Percentiles rank a stretch among this genome's conserved stretches.
Evolutionary conservation across 2,888 invertebrate genomes (phyloP).

Genomic region (Trichopria drosophilae): DNA sequence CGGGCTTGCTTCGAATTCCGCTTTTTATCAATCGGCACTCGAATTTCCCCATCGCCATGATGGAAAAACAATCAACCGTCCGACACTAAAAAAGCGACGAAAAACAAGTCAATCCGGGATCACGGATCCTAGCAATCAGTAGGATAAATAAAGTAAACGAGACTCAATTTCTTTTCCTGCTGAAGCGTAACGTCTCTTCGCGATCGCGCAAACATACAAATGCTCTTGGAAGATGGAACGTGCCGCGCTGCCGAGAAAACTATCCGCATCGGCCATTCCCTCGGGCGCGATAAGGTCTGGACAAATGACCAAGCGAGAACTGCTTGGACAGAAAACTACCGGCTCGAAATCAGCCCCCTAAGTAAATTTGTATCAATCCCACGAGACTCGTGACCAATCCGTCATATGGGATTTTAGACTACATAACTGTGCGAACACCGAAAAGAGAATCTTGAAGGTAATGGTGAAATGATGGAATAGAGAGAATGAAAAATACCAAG

Average conservation of each 20-base stretch:
- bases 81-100: conserved; percentile 27
- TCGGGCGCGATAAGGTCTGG: conserved; percentile 54
- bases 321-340: conserved; percentile 49
- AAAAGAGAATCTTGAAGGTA: conserved; percentile 10
- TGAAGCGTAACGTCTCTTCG: conserved; percentile 12
- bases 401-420: conserved; percentile 55
- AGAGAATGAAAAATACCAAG: no score
- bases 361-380: conserved; percentile 58
- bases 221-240: background rate
- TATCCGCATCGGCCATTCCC: conserved; percentile 42
- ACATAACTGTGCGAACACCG: conserved; percentile 43
- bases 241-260: background rate
- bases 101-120: conserved; percentile 30
- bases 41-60: no score
- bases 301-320: conserved; percentile 54
- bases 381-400: conserved; percentile 49
- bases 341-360: conserved; percentile 53
- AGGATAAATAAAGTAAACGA: conserved; percentile 29
- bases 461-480: background rate
- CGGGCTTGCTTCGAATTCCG: no score
- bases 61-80: no score
- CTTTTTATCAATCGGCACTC: no score
- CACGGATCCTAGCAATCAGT: conserved; percentile 29
- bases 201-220: conserved; percentile 22
- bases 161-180: conserved; percentile 7